Evolutionary conservation across 2,113 vertebrate species (phyloP).

Genomic region (Micronisus gabar): DNA sequence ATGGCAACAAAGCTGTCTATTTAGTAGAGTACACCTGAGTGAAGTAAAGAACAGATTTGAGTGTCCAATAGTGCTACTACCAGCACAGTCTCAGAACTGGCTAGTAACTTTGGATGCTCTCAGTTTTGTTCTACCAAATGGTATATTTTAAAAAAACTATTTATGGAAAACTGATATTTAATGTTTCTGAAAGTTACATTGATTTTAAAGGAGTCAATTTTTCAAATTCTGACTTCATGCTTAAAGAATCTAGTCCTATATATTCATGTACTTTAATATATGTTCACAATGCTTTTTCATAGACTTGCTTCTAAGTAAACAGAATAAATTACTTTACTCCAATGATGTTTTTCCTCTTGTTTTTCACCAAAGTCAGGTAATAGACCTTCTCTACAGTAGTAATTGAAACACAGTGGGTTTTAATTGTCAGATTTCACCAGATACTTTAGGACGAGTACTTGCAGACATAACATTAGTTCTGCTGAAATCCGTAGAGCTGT

Average conservation of each 20-base stretch:
- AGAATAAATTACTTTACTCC: not conserved
- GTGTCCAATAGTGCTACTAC: not conserved
- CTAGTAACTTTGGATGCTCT: not conserved
- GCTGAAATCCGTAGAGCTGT: not conserved
- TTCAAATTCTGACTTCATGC: not conserved
- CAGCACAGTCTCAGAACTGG: not conserved
- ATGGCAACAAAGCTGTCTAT: not conserved
- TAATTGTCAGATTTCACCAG: not conserved
- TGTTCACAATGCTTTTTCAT: not conserved
- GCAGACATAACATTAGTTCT: not conserved
- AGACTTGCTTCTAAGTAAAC: not conserved
- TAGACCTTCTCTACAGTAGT: not conserved
- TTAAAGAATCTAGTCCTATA: not conserved
- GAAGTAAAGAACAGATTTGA: not conserved
- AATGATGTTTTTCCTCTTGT: not conserved
- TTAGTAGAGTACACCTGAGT: not conserved
- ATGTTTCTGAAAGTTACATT: not conserved
- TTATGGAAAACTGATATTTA: not conserved
- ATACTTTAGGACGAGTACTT: not conserved
- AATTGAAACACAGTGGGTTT: not conserved
- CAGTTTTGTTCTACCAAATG: not conserved
- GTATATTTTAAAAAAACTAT: not conserved
- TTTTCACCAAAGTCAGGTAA: not conserved
- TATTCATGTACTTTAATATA: not conserved
- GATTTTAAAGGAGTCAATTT: not conserved